Base-by-base conservation (phyloP, 2,797 vertebrate species). In the Crenuchus spilurus region DNA sequence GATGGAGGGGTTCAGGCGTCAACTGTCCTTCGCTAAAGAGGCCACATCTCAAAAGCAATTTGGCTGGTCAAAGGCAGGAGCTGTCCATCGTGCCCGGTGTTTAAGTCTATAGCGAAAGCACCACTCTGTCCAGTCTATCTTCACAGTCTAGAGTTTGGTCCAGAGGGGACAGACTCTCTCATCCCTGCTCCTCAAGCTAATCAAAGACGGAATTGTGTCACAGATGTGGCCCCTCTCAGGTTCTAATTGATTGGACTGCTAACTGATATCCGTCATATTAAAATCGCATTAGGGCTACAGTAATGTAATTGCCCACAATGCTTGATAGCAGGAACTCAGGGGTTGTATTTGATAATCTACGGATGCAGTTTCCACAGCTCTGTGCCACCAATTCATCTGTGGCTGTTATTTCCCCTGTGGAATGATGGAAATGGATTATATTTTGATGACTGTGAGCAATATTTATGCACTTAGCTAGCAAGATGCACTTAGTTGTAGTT, bases 221-320 rank as follows among this genome's bases (percentile, higher is more conserved):
- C 62, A 74, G 67, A 81, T 74, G 69, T 64, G 67, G 51, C 75
- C 48, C 58, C 55, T 76, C 67, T 82, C 58, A 71, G 76, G 75
- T 76, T 71, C 77, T 78, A 78, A 83, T 82, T 77, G 70, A 70
- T 76, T 70, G 48, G 79, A 70, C 69, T 65, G 70, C 76, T 77
- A 78, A 82, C 48, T 66, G 69, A 84, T 78, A 81, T 79, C 72
- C 71, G 75, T 80, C 80, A 75, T 75, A 74, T 78, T 80, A 71
- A 78, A 77, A 72, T 76, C 46, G 33, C 71, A 81, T 82, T 71
- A 83, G 52, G 65, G 55, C 62, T 75, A 70, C 78, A 58, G 66
- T 78, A 72, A 80, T 82, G 57, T 70, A 80, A 82, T 78, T 78
- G 75, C 70, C 46, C 72, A 24, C 67, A 49, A 76, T 75, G 63